phyloP scores from a whole-genome alignment of 2,888 invertebrate species.

The Helicoverpa assulta region DNA sequence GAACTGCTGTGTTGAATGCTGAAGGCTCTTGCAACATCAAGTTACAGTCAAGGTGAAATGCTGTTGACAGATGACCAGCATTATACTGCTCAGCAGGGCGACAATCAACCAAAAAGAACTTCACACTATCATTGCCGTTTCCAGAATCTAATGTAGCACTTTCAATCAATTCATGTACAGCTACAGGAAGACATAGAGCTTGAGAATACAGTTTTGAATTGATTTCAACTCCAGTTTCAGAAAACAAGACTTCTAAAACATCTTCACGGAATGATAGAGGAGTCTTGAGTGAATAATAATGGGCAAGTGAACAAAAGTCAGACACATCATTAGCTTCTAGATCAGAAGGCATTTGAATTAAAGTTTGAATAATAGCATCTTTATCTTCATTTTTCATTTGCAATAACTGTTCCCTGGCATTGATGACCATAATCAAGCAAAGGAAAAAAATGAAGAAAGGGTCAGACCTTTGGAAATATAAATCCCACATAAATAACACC shows the following conservation, averaged over 20 bases:
- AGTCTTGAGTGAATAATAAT: constrained; percentile 98
- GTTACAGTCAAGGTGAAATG: constrained; percentile 99
- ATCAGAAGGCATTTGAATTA: constrained; percentile 95
- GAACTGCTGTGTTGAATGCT: constrained; percentile 98
- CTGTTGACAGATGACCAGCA: constrained; percentile 98
- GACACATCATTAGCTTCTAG: constrained; percentile 98
- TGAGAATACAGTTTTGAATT: constrained; percentile 93
- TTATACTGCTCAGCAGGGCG: constrained; percentile 99
- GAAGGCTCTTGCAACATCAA: constrained; percentile 99
- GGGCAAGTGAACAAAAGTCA: constrained; percentile 99
- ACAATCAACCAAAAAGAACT: constrained; percentile 99
- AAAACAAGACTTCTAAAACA: constrained; percentile 92
- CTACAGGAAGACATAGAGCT: constrained; percentile 98
- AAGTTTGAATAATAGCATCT: constrained; percentile 92
- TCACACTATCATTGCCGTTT: constrained; percentile 91
- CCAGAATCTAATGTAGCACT: constrained; percentile 92
- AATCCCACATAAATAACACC: constrained; percentile 98
- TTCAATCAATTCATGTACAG: constrained; percentile 97
- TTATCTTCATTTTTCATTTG: constrained; percentile 93
- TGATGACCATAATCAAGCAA: constrained; percentile 98
- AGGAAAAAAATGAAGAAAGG: constrained; percentile 99
- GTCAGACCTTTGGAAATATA: constrained; percentile 98
- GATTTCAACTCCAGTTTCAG: constrained; percentile 88
- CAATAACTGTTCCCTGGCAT: constrained; percentile 96
- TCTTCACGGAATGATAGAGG: constrained; percentile 97